Percentiles rank a stretch among this genome's conserved stretches.
phyloP scores from a whole-genome alignment of 2,113 vertebrate species.

The Ctenomys sociabilis region DNA sequence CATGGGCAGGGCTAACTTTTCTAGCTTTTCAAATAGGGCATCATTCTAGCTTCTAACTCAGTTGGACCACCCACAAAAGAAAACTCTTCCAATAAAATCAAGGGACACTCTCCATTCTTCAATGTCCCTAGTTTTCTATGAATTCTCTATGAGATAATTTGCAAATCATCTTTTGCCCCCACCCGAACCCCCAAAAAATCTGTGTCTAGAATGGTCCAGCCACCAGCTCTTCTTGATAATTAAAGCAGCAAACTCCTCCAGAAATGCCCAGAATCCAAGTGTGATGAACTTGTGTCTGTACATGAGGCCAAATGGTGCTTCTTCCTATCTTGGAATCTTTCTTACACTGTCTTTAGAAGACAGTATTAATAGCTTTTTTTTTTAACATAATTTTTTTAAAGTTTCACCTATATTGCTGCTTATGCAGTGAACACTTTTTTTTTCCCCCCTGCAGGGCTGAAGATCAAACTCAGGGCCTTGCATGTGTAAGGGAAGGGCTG shows the following conservation, averaged over 20 bases:
- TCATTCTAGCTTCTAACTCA: background rate
- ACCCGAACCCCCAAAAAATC: background rate
- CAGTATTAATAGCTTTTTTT: background rate
- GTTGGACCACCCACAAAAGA: background rate
- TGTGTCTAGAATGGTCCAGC: background rate
- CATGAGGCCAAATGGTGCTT: background rate
- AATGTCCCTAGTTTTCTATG: background rate
- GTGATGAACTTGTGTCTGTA: background rate
- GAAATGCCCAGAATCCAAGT: background rate
- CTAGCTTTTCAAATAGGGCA: background rate
- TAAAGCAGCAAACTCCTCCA: background rate
- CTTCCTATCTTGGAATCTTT: constrained; percentile 17
- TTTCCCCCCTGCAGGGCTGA: background rate
- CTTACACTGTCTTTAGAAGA: background rate
- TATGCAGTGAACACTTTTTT: background rate
- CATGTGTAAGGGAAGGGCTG: background rate
- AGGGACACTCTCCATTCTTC: too few species aligned
- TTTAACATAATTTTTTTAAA: background rate
- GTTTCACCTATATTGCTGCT: constrained; percentile 13
- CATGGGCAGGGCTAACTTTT: background rate
- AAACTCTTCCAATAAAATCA: too few species aligned
- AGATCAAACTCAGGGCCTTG: background rate
- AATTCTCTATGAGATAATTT: constrained; percentile 8
- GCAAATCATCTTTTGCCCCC: background rate
- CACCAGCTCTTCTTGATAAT: background rate